Percentiles rank a stretch among this genome's conserved stretches.
These are phyloP conservation scores for Dipus sagitta DNA, from an alignment of 2,797 vertebrate species.

Conservation along the genomic window DNA sequence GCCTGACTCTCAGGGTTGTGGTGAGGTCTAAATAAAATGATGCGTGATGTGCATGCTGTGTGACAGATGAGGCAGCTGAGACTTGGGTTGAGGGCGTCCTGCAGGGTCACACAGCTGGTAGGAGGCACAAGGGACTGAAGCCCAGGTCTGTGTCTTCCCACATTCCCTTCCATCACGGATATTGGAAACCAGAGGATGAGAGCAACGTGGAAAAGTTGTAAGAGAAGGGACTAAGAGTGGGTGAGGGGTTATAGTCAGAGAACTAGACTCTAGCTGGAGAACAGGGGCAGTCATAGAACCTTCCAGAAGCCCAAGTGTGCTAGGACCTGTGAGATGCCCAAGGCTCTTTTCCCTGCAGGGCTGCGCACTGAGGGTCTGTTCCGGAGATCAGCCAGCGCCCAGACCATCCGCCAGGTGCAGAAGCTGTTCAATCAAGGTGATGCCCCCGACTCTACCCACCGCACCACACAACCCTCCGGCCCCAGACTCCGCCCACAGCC, in stretches of 20 bases:
- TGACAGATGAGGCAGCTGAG: neutral
- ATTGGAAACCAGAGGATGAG: no score
- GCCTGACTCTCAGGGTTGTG: neutral
- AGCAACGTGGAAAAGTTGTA: no score
- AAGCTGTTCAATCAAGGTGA: slow-evolving; percentile 93
- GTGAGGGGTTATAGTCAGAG: no score
- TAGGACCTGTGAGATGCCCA: neutral
- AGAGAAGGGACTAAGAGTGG: neutral
- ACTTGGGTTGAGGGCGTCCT: neutral
- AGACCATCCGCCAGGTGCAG: slow-evolving; percentile 92
- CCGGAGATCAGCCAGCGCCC: slow-evolving; percentile 91
- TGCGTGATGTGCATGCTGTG: no score
- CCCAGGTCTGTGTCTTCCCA: neutral
- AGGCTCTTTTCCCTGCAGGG: slow-evolving; percentile 83
- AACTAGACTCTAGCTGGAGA: neutral
- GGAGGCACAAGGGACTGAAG: neutral
- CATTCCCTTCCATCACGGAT: neutral
- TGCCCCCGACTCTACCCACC: neutral
- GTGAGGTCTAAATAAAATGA: neutral
- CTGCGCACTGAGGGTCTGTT: slow-evolving; percentile 92
- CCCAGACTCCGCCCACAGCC: neutral
- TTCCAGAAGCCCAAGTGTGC: neutral
- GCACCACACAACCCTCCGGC: neutral
- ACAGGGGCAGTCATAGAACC: accelerated
- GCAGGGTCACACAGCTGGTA: neutral